Conservation (phyloP, 2,888 invertebrate species). For the Conchocele bisecta region DNA sequence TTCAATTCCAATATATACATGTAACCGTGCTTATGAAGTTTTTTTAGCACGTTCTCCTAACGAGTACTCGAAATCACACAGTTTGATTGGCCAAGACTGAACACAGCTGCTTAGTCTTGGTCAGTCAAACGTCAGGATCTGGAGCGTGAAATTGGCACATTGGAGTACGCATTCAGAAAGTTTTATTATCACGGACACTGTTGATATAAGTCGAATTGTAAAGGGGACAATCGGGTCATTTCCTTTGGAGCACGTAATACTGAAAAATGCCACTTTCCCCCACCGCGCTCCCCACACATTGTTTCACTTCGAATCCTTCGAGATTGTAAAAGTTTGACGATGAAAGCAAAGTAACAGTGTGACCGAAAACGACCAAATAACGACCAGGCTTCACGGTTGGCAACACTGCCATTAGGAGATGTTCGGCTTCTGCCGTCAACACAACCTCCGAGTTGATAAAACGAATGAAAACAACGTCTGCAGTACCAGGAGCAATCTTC, state of each 20-base stretch:
- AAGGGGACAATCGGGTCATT: too few species aligned
- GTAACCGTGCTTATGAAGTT: too few species aligned
- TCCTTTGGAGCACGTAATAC: slow-evolving; percentile 59
- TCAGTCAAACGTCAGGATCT: too few species aligned
- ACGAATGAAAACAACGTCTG: slow-evolving; percentile 61
- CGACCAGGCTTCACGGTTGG: slow-evolving; percentile 60
- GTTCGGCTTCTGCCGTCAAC: slow-evolving; percentile 60
- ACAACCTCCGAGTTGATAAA: slow-evolving; percentile 69
- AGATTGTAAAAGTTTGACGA: slow-evolving; percentile 57
- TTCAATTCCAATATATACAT: too few species aligned
- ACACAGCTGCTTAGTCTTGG: too few species aligned
- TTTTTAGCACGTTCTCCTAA: too few species aligned
- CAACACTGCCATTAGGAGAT: slow-evolving; percentile 51
- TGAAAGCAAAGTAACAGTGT: slow-evolving; percentile 65
- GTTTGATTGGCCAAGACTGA: too few species aligned
- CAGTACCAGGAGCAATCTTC: slow-evolving; percentile 57
- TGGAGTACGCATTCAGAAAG: too few species aligned
- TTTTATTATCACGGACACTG: too few species aligned
- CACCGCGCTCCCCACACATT: slow-evolving; percentile 51
- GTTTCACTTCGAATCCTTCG: slow-evolving; percentile 45
- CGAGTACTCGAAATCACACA: too few species aligned
- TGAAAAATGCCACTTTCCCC: slow-evolving; percentile 64
- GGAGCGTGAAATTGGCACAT: too few species aligned
- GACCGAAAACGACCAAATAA: slow-evolving; percentile 66
- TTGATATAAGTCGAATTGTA: too few species aligned